A percentile compares a stretch with the other conserved stretches of the same genome.
These are phyloP conservation scores for Phycodurus eques DNA, from an alignment of 2,113 vertebrate species.

Conservation along the genomic window DNA sequence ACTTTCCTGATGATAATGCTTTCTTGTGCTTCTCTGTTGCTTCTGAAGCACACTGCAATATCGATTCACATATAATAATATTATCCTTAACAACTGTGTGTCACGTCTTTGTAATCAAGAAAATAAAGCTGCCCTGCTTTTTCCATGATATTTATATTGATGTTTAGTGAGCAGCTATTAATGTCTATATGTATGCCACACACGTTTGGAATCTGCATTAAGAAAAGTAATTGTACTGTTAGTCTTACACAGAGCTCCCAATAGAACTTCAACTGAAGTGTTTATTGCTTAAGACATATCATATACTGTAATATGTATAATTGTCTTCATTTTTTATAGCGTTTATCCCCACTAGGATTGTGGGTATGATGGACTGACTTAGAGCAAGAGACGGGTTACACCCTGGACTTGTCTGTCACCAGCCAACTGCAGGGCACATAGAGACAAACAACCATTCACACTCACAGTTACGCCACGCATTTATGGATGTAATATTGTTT, in stretches of 20 bases:
- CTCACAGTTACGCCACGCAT: too few species aligned
- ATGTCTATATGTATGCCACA: conserved; percentile 17
- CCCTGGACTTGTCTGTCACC: not conserved
- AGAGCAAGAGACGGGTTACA: not conserved
- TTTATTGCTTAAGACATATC: not conserved
- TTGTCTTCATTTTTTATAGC: not conserved
- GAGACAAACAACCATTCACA: too few species aligned
- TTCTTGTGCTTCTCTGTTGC: conserved; percentile 59
- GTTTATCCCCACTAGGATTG: not conserved
- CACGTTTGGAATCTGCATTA: conserved; percentile 18
- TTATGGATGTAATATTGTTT: too few species aligned
- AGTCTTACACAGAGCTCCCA: conserved; percentile 6
- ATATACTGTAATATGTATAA: not conserved
- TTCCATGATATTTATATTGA: conserved; percentile 33
- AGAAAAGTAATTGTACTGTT: conserved; percentile 10
- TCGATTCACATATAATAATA: conserved; percentile 69
- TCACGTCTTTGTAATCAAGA: conserved; percentile 48
- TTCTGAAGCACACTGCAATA: conserved; percentile 45
- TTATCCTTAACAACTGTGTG: conserved; percentile 48
- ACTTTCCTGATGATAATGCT: conserved; percentile 72
- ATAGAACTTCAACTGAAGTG: conserved; percentile 11
- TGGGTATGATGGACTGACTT: not conserved
- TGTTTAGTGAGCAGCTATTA: conserved; percentile 36
- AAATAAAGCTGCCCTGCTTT: conserved; percentile 50
- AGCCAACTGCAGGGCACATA: too few species aligned